These are phyloP conservation scores for Willisornis vidua DNA, from an alignment of 2,113 vertebrate genomes.

Conservation along the genomic window DNA sequence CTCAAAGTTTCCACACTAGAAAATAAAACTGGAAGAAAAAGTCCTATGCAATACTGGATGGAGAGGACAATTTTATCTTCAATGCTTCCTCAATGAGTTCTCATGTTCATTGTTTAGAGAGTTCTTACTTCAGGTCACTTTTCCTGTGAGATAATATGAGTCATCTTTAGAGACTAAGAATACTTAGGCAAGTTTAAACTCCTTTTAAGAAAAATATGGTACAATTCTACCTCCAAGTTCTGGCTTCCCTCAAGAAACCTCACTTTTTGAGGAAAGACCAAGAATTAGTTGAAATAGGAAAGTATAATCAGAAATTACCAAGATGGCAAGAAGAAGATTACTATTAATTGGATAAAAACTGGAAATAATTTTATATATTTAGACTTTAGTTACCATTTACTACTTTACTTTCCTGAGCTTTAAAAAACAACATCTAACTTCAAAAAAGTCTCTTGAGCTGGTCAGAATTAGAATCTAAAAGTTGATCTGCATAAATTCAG, in stretches of 20 bases:
- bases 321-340: background rate
- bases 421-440: background rate
- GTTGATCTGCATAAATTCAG: background rate
- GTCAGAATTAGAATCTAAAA: background rate
- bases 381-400: background rate
- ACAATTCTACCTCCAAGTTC: background rate
- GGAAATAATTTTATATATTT: background rate
- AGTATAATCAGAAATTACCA: background rate
- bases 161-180: background rate
- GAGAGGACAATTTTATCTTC: background rate
- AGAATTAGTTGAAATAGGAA: background rate
- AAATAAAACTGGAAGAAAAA: background rate
- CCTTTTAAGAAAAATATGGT: background rate
- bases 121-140: background rate
- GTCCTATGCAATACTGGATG: background rate
- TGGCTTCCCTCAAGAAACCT: background rate
- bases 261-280: background rate
- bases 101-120: background rate
- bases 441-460: background rate
- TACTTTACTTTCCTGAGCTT: background rate
- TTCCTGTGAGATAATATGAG: background rate
- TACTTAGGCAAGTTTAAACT: background rate
- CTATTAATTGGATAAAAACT: background rate
- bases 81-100: background rate
- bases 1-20: background rate